phyloP scores from a whole-genome alignment of 2,113 vertebrate species.

The Alectura lathami region DNA sequence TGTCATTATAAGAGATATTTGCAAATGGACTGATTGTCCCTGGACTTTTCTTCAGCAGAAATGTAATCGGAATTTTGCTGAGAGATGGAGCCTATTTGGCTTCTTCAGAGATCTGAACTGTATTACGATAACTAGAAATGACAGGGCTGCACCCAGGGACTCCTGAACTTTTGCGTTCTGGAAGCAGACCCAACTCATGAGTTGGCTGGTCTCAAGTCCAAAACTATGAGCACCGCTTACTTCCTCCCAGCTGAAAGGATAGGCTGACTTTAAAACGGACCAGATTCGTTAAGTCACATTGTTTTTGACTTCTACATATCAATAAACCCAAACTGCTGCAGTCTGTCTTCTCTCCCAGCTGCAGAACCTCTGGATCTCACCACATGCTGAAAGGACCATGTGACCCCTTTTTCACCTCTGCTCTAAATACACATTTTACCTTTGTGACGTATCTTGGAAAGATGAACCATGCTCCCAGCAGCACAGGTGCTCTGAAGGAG shows the following conservation, averaged over 20 bases:
- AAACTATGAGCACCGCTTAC: background rate
- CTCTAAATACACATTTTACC: background rate
- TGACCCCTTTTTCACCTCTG: background rate
- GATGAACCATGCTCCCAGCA: background rate
- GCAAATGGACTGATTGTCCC: background rate
- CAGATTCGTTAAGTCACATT: background rate
- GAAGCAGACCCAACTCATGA: background rate
- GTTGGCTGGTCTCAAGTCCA: background rate
- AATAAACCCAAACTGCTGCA: background rate
- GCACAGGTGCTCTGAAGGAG: background rate
- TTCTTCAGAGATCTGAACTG: background rate
- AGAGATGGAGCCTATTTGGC: background rate
- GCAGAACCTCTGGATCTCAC: background rate
- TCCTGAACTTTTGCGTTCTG: background rate
- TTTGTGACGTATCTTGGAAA: background rate
- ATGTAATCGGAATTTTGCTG: background rate
- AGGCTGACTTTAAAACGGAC: slow-evolving; percentile 5
- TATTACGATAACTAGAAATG: slow-evolving; percentile 20
- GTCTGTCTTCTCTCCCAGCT: background rate
- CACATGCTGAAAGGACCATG: background rate
- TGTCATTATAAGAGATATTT: background rate
- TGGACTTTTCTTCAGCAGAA: background rate
- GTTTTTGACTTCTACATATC: background rate
- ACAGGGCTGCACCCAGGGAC: background rate
- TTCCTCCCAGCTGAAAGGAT: background rate